These are phyloP conservation scores for Diplodus puntazzo DNA, from an alignment of 2,797 vertebrate genomes.

Conservation along the genomic window DNA sequence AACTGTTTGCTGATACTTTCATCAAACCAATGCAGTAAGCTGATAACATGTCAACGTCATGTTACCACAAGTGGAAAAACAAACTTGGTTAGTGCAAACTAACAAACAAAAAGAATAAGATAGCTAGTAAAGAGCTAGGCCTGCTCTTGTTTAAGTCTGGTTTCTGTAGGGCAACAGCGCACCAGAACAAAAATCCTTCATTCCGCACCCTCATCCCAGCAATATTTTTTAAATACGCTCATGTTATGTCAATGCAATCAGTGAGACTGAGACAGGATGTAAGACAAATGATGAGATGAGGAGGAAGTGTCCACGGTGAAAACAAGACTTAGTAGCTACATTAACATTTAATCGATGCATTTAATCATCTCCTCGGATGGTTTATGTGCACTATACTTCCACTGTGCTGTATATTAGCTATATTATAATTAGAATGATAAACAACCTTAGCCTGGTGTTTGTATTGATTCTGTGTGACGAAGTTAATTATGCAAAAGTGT, in stretches of 20 bases:
- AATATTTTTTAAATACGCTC: slow-evolving; percentile 34
- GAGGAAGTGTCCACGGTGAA: background rate
- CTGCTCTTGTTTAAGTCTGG: background rate
- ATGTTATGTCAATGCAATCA: slow-evolving; percentile 34
- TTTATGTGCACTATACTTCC: slow-evolving; percentile 19
- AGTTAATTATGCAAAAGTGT: slow-evolving; percentile 15
- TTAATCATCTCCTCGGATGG: slow-evolving; percentile 1
- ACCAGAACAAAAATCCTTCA: background rate
- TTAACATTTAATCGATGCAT: slow-evolving; percentile 31
- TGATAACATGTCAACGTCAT: background rate
- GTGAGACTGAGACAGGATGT: slow-evolving; percentile 4
- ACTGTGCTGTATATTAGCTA: slow-evolving; percentile 17
- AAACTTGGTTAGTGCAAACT: background rate
- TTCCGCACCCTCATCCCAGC: slow-evolving; percentile 14
- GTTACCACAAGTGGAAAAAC: too few species aligned
- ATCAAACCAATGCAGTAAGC: background rate
- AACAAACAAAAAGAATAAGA: background rate
- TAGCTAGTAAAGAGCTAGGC: background rate
- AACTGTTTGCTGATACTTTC: background rate
- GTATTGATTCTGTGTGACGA: slow-evolving; percentile 12
- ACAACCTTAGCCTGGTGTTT: slow-evolving; percentile 1
- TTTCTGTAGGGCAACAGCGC: background rate
- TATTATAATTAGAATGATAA: slow-evolving; percentile 33
- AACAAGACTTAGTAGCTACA: background rate
- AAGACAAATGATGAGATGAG: slow-evolving; percentile 23